Percentiles rank a stretch among this genome's conserved stretches.
These are phyloP conservation scores for Penaeus monodon DNA, from an alignment of 2,888 invertebrate genomes.

Conservation along the genomic window DNA sequence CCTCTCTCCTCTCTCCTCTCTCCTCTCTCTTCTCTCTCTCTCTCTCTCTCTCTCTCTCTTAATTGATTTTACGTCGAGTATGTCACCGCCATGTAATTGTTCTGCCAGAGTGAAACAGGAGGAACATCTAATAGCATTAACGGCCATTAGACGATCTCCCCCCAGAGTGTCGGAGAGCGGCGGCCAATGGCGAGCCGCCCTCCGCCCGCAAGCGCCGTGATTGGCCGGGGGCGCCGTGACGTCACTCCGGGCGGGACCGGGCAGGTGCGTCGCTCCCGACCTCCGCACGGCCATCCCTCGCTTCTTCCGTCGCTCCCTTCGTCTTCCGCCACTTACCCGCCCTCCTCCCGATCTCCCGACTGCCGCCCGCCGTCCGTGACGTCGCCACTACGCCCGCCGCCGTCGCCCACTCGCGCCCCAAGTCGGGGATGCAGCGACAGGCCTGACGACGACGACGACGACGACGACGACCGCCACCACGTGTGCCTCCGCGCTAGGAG, in stretches of 20 bases:
- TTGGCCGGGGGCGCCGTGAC: conserved; percentile 4
- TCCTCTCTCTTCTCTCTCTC: no score
- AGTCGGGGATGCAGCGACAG: conserved; percentile 27
- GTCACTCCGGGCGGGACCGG: not conserved
- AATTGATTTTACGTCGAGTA: no score
- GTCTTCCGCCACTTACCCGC: conserved; percentile 12
- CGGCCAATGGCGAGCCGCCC: no score
- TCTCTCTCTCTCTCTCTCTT: no score
- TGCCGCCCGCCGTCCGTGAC: not conserved
- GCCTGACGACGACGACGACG: conserved; percentile 34
- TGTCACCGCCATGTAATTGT: no score
- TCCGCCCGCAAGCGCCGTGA: not conserved
- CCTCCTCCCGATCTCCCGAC: conserved; percentile 17
- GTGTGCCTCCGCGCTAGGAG: no score
- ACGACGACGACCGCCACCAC: not conserved
- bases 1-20: not conserved
- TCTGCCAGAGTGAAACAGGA: no score
- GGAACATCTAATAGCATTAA: no score
- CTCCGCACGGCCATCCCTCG: not conserved
- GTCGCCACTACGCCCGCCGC: conserved; percentile 3
- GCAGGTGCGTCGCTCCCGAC: not conserved
- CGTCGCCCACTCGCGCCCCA: not conserved
- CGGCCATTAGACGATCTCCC: no score
- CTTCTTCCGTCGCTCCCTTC: conserved; percentile 3
- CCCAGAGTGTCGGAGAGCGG: no score